Conservation (phyloP, 2,888 invertebrate species). For the Venusia cambrica region DNA sequence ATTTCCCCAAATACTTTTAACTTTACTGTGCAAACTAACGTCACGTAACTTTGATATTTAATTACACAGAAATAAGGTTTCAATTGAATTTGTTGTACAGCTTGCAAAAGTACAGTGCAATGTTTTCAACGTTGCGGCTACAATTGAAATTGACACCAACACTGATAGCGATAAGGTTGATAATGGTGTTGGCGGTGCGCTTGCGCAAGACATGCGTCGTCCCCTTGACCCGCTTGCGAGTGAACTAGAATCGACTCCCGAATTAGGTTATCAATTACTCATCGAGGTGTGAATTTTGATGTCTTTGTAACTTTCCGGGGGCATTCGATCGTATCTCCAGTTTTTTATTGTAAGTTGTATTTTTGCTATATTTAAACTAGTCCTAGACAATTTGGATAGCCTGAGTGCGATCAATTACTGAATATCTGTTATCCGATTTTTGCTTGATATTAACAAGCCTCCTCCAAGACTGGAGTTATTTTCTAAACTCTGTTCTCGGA, state of each 20-base stretch:
- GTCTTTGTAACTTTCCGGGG: too few relatives aligned
- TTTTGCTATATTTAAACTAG: too few relatives aligned
- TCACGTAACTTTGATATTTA: constrained; percentile 2
- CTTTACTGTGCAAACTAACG: constrained; percentile 6
- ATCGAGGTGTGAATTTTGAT: constrained; percentile 16
- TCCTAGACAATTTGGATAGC: too few relatives aligned
- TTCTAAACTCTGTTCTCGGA: too few relatives aligned
- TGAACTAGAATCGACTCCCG: constrained; percentile 52
- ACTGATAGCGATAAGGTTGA: constrained; percentile 31
- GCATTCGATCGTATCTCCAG: too few relatives aligned
- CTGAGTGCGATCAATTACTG: too few relatives aligned
- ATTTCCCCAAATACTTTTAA: constrained; percentile 6
- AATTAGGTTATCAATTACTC: constrained; percentile 45
- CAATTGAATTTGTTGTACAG: constrained; percentile 23
- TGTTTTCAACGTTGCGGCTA: constrained; percentile 7
- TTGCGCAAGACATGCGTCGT: constrained; percentile 44
- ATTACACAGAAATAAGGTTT: constrained; percentile 32
- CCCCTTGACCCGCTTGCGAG: constrained; percentile 58
- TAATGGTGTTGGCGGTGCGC: constrained; percentile 33
- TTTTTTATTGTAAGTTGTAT: too few relatives aligned
- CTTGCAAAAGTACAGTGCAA: constrained; percentile 14
- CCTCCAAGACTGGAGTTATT: too few relatives aligned
- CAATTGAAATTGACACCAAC: constrained; percentile 16
- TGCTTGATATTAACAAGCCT: too few relatives aligned
- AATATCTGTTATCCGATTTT: too few relatives aligned